phyloP scores from a whole-genome alignment of 2,797 vertebrate genomes.

The Siniperca undulata region DNA sequence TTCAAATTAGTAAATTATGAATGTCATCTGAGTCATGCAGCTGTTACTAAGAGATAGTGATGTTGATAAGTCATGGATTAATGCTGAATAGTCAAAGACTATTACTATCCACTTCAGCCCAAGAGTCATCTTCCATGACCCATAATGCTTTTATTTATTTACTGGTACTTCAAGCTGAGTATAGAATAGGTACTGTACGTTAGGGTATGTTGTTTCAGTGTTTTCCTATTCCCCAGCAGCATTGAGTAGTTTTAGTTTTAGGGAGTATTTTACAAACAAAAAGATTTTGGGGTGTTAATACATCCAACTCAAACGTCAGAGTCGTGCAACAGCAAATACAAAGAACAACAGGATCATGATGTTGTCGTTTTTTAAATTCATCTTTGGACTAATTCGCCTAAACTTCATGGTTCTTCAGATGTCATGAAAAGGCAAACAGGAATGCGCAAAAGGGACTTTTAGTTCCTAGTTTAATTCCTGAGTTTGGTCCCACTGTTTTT shows the following conservation, averaged over 20 bases:
- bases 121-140: neutral
- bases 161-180: neutral
- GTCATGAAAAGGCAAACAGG: neutral
- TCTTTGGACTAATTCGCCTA: neutral
- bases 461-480: neutral
- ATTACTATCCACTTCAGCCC: constrained; percentile 3
- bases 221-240: constrained; percentile 10
- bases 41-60: constrained; percentile 20
- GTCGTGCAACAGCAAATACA: neutral
- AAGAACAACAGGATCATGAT: neutral
- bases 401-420: neutral
- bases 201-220: neutral
- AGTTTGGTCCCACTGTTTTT: neutral
- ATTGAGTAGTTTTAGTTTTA: neutral
- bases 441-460: neutral
- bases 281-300: neutral
- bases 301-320: neutral
- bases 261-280: neutral
- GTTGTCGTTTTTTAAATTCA: neutral
- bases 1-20: constrained; percentile 4
- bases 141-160: constrained; percentile 10
- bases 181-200: neutral
- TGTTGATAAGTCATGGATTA: constrained; percentile 23
- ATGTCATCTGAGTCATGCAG: constrained; percentile 46
- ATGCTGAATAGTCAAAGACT: constrained; percentile 33